These are phyloP conservation scores for Melinaea marsaeus DNA, from an alignment of 2,888 invertebrate species.

Conservation along the genomic window DNA sequence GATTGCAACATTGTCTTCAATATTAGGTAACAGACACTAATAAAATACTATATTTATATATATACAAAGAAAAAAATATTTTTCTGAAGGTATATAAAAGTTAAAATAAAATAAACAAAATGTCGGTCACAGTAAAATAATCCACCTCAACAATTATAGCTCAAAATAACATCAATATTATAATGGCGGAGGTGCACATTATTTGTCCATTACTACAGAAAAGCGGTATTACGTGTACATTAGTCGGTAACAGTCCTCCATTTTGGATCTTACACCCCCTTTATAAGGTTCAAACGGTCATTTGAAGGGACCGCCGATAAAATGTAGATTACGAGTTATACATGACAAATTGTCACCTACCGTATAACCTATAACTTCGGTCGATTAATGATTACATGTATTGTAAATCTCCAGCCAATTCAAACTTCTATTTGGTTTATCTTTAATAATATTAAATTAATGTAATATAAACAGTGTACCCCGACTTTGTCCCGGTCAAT, in stretches of 20 bases:
- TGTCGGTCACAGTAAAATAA: conserved; percentile 22
- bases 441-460: too few species aligned
- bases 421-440: too few species aligned
- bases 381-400: too few species aligned
- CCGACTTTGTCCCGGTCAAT: too few species aligned
- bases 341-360: conserved; percentile 30
- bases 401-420: neutral
- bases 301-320: conserved; percentile 10
- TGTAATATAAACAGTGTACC: too few species aligned
- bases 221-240: conserved; percentile 17
- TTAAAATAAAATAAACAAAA: too few species aligned
- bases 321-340: conserved; percentile 26
- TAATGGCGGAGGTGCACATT: conserved; percentile 65
- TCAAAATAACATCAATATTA: conserved; percentile 70
- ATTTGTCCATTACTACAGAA: conserved; percentile 65
- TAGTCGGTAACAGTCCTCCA: neutral
- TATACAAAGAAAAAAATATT: neutral
- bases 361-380: neutral
- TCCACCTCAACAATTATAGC: conserved; percentile 53
- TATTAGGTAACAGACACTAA: neutral
- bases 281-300: neutral
- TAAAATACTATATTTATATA: neutral
- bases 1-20: neutral
- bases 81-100: conserved; percentile 8
- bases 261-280: neutral